These are phyloP conservation scores for Troglohyphantes excavatus DNA, from an alignment of 2,888 invertebrate species.

Conservation along the genomic window DNA sequence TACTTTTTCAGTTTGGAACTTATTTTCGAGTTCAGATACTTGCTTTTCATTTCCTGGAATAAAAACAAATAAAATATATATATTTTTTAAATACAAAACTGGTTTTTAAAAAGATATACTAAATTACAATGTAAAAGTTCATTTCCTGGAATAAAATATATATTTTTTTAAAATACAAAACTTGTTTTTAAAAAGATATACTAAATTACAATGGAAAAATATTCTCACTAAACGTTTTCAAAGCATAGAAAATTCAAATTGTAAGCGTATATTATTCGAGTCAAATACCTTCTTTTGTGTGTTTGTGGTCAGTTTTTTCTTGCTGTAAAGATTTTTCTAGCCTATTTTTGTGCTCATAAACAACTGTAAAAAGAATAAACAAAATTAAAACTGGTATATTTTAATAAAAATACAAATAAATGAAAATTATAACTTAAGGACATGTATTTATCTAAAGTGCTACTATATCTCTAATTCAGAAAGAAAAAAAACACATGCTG, in stretches of 20 bases:
- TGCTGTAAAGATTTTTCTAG: slow-evolving; percentile 78
- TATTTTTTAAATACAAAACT: neutral
- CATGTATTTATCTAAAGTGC: no score
- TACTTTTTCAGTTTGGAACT: slow-evolving; percentile 63
- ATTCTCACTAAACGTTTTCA: no score
- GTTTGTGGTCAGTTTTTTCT: slow-evolving; percentile 78
- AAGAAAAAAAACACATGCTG: no score
- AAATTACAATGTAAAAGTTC: neutral
- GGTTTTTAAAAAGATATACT: neutral
- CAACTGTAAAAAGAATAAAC: slow-evolving; percentile 71
- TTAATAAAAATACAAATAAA: neutral
- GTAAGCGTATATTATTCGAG: no score
- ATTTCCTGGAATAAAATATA: no score
- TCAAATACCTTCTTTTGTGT: slow-evolving; percentile 75
- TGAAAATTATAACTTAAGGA: no score
- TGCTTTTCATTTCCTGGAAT: slow-evolving; percentile 65
- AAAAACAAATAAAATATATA: slow-evolving; percentile 17
- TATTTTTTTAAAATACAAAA: no score
- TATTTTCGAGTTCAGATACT: slow-evolving; percentile 42
- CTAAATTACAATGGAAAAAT: no score
- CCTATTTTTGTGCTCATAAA: slow-evolving; percentile 79
- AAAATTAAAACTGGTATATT: neutral
- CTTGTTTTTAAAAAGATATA: no score
- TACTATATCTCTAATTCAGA: no score
- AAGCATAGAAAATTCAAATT: no score